phyloP scores from a whole-genome alignment of 64 coral and sea anemone species.

The Pachyseris speciosa region DNA sequence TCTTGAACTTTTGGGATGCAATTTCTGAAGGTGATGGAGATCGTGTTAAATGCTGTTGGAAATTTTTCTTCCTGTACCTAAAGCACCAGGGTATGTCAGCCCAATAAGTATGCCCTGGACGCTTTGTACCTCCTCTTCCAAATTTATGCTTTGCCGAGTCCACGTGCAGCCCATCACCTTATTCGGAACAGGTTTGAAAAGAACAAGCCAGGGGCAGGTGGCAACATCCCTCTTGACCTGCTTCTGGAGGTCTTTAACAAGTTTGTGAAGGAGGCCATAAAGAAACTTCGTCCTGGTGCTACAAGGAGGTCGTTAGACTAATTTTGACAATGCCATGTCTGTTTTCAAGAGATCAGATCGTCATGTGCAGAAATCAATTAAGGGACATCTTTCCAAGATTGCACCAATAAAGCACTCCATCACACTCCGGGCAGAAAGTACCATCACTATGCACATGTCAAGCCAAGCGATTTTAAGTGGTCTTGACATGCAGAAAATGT shows the following conservation, averaged over 20 bases:
- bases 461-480: constrained; percentile 33
- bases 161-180: constrained; percentile 29
- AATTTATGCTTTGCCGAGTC: no score
- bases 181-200: constrained; percentile 37
- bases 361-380: constrained; percentile 36
- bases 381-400: constrained; percentile 47
- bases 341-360: constrained; percentile 45
- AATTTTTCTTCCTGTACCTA: no score
- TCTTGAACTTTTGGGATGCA: constrained; percentile 60
- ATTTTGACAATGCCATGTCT: constrained; percentile 29
- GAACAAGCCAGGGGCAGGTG: constrained; percentile 33
- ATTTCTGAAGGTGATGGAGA: constrained; percentile 75
- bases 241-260: constrained; percentile 48
- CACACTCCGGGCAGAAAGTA: constrained; percentile 38
- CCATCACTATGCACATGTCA: not conserved
- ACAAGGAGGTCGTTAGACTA: constrained; percentile 11
- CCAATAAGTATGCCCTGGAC: no score
- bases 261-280: constrained; percentile 50
- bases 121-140: no score
- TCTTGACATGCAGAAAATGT: constrained; percentile 59
- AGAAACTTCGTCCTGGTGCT: constrained; percentile 58
- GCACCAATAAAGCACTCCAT: constrained; percentile 8
- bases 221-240: constrained; percentile 52
- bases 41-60: no score
- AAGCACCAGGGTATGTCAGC: no score